Base-by-base conservation (phyloP, 92 coral and sea anemone genomes). In the Epizoanthus illoricatus region DNA sequence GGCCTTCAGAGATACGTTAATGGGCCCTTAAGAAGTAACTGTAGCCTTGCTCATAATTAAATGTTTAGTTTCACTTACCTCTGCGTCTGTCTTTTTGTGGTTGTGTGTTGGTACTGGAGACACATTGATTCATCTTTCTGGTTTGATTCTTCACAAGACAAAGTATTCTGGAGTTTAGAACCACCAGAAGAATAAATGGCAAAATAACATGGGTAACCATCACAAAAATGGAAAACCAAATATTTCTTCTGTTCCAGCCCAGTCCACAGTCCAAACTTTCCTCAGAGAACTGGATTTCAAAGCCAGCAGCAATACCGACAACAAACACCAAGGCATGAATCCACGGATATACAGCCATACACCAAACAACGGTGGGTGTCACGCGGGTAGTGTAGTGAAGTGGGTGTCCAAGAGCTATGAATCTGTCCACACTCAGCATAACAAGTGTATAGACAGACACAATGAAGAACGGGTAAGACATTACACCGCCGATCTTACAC, bases 301-400 rank as follows among this genome's bases (percentile, higher is more conserved):
- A 39, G 11, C 43, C 71, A 4, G 75, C 19, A 12, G 84, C 92
- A 68, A 75, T 79, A 23, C 70, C 65, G 12, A 89, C 20, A 16
- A 75, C 88, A 63, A 80, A 85, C 1, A 60, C 43, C 3, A 64
- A 2, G 9, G 89, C 84, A 41, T 89, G 85, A 28, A 74, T 4
- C 92, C 92, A 89, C n/a, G 92, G 86, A 71, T 76, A 85, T 13
- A 71, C 69, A 9, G 85, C 43, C 87, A 85, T 89, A 52, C 74
- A 55, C 12, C 60, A 47, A 21, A 59, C 73, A 13, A 70, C 65
- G 33, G 64, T 80, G 17, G 43, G n/a, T 28, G 86, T 85, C 16
- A 89, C 66, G 19, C 45, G 76, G 3, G 40, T 21, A 12, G 43
- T 58, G 84, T 89, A 76, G 23, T 80, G 65, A 0, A 89, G 74